Evolutionary conservation across 2,797 vertebrate genomes (phyloP).

Genomic region (Sebastes hubbsi): DNA sequence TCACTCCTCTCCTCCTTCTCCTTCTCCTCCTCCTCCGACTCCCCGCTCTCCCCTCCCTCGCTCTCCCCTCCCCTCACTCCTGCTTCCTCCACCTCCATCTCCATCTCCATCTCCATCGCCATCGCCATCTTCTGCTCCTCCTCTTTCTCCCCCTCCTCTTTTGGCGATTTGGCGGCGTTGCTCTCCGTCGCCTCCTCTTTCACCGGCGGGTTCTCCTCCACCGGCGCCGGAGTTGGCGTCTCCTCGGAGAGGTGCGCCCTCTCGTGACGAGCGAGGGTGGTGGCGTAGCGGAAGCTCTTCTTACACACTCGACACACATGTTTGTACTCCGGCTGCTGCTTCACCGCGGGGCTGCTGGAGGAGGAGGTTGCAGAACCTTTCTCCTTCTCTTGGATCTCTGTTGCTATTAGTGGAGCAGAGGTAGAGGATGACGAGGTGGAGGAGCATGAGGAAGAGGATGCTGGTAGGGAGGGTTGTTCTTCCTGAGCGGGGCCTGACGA

Average conservation of each 20-base stretch:
- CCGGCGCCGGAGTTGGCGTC: background rate
- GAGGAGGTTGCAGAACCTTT: background rate
- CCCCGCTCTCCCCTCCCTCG: constrained; percentile 59
- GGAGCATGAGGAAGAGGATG: constrained; percentile 45
- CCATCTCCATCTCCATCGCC: background rate
- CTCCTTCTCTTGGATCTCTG: constrained; percentile 40
- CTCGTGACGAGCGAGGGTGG: constrained; percentile 92
- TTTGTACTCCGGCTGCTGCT: constrained; percentile 86
- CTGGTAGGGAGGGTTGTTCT: constrained; percentile 21
- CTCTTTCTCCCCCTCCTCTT: constrained; percentile 53
- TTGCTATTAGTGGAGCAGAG: background rate
- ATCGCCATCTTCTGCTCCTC: constrained; percentile 57
- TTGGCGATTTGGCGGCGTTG: background rate
- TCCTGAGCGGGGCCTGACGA: constrained; percentile 56
- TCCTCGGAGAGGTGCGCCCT: constrained; percentile 86
- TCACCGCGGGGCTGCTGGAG: constrained; percentile 45
- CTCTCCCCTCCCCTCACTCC: constrained; percentile 76
- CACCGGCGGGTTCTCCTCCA: constrained; percentile 44
- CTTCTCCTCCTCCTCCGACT: constrained; percentile 55
- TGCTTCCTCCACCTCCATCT: constrained; percentile 47
- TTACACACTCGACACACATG: constrained; percentile 88
- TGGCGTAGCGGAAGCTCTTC: constrained; percentile 93
- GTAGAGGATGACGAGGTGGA: constrained; percentile 40
- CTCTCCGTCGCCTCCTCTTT: constrained; percentile 61
- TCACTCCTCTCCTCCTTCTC: constrained; percentile 89